These are phyloP conservation scores for Marisa cornuarietis DNA, from an alignment of 1,140 invertebrate species.

Conservation along the genomic window DNA sequence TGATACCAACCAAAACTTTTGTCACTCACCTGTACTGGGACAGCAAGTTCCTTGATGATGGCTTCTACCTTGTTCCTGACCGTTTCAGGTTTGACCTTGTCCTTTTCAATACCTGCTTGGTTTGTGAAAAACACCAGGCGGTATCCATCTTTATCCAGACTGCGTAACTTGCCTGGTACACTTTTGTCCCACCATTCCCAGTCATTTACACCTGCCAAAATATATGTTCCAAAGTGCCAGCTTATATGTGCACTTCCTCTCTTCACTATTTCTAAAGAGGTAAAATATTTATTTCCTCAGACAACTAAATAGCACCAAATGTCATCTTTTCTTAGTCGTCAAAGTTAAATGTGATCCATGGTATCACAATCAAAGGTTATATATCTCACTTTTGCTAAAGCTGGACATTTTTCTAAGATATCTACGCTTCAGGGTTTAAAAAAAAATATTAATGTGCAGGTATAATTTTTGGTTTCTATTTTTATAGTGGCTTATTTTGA, in stretches of 20 bases:
- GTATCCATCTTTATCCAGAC: slow-evolving; percentile 52
- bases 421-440: no score
- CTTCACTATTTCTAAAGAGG: no score
- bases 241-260: not conserved
- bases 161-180: slow-evolving; percentile 53
- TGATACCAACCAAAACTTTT: not conserved
- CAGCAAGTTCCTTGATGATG: slow-evolving; percentile 53
- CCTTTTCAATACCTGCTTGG: slow-evolving; percentile 62
- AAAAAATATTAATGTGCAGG: no score
- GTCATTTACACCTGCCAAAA: slow-evolving; percentile 48
- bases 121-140: slow-evolving; percentile 62
- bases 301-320: no score
- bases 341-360: no score
- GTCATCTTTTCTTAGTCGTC: no score
- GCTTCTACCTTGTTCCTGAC: slow-evolving; percentile 59
- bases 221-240: not conserved
- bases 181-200: slow-evolving; percentile 60
- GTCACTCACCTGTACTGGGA: slow-evolving; percentile 53
- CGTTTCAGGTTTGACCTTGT: slow-evolving; percentile 55
- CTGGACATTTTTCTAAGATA: no score
- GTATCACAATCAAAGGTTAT: no score
- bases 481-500: no score
- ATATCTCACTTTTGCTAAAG: no score
- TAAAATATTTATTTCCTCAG: no score
- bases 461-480: no score